Base-by-base conservation (phyloP, 2,797 vertebrate genomes). In the Falco berigora region DNA sequence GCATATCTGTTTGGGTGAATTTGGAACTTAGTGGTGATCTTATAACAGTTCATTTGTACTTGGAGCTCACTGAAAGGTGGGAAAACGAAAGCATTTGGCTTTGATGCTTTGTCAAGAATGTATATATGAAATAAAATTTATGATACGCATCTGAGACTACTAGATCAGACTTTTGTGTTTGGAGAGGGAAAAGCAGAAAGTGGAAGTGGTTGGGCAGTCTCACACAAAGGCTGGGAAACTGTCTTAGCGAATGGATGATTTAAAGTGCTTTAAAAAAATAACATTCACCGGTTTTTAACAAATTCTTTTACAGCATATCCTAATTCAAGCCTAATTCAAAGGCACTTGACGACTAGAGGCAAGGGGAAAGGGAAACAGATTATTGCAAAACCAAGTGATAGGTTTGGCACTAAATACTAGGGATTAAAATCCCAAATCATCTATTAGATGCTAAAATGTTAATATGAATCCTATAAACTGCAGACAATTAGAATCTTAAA, bases 31-130 rank as follows among this genome's bases (percentile, higher is more conserved):
- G 90, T n/a, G 52, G 49, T 89, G 77, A 89, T 38, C 80, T 81
- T 88, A 1, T 27, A 68, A 44, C 56, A 88, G 49, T 71, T 87
- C 6, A n/a, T 85, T 93, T 96, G 93, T 96, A 74, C 42, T 76
- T 63, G 27, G 68, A 93, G 67, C 88, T 95, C 71, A 71, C 49
- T 36, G 80, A 44, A 24, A 32, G 2, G 13, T 55, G 88, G 68
- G 68, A 2, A 58, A 82, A 77, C 1, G 4, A 79, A 75, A 96
- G 32, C 42, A 34, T 83, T 88, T 91, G 90, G 75, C 66, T 91
- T 87, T 93, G 96, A 96, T 92, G 91, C 90, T 96, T 94, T 96
- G 96, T 96, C 92, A 68, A 90, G 87, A 87, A 55, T 93, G 94
- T 96, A 94, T 59, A 94, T 96, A 96, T 7, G 11, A 94, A 97